Percentiles rank a stretch among this genome's conserved stretches.
phyloP scores from a whole-genome alignment of 2,888 invertebrate genomes.

The Chaetogeoica ovagalla region DNA sequence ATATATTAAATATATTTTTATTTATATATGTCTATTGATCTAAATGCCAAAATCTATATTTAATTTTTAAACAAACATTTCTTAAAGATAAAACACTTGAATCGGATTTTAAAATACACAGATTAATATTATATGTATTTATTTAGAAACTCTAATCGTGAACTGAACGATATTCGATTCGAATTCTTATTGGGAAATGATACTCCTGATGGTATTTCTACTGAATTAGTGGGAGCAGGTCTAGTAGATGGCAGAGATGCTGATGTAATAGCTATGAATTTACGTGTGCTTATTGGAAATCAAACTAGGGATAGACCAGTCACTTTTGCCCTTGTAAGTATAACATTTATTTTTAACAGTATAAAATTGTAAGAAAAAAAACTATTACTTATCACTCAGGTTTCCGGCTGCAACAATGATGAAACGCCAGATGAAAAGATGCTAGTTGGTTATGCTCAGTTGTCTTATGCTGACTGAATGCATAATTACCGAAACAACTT shows the following conservation, averaged over 20 bases:
- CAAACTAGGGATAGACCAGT: slow-evolving; percentile 69
- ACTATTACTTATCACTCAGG: slow-evolving; percentile 61
- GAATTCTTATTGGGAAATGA: slow-evolving; percentile 91
- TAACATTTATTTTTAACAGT: background rate
- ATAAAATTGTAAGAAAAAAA: slow-evolving; percentile 19
- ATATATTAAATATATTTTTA: background rate
- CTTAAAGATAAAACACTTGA: background rate
- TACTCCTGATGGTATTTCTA: slow-evolving; percentile 88
- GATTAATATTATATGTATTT: background rate
- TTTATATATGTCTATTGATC: slow-evolving; percentile 6
- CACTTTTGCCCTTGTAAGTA: slow-evolving; percentile 82
- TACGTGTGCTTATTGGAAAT: slow-evolving; percentile 85
- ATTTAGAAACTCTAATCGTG: slow-evolving; percentile 73
- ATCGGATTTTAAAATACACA: background rate
- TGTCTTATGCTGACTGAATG: slow-evolving; percentile 84
- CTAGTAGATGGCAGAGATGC: slow-evolving; percentile 90
- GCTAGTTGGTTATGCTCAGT: slow-evolving; percentile 94
- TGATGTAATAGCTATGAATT: slow-evolving; percentile 86
- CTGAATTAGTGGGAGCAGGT: slow-evolving; percentile 92
- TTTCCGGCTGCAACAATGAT: slow-evolving; percentile 70
- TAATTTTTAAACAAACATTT: slow-evolving; percentile 32
- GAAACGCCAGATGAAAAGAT: slow-evolving; percentile 92
- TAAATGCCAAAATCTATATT: slow-evolving; percentile 37
- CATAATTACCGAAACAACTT: slow-evolving; percentile 31
- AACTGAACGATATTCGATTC: slow-evolving; percentile 96